phyloP scores from a whole-genome alignment of 2,113 vertebrate genomes.

The Corythoichthys intestinalis region DNA sequence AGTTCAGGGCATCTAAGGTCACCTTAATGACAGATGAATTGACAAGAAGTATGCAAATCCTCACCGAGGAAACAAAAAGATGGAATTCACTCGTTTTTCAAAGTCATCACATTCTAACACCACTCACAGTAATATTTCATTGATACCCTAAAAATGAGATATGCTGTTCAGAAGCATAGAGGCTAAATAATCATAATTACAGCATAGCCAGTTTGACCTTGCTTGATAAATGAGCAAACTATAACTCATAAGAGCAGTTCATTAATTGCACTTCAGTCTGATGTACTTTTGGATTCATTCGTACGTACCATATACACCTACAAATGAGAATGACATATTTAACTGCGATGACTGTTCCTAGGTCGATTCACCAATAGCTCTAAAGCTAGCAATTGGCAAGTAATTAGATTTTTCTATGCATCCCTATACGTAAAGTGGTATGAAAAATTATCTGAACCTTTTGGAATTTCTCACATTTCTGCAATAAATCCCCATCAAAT shows the following conservation, averaged over 20 bases:
- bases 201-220: not conserved
- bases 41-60: slow-evolving; percentile 1
- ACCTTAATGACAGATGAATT: slow-evolving; percentile 23
- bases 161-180: not conserved
- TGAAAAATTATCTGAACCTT: too few species aligned
- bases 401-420: not conserved
- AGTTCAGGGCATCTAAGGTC: slow-evolving; percentile 3
- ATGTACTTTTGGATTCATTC: not conserved
- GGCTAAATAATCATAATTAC: not conserved
- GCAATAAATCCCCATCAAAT: too few species aligned
- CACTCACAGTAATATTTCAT: not conserved
- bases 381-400: not conserved
- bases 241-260: not conserved
- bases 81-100: not conserved
- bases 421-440: not conserved
- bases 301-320: too few species aligned
- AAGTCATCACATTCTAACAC: not conserved
- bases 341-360: not conserved
- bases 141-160: not conserved
- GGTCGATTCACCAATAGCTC: not conserved
- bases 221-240: not conserved
- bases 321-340: not conserved
- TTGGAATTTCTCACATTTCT: too few species aligned
- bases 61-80: not conserved
- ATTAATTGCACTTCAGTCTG: slow-evolving; percentile 4